Evolutionary conservation across 2,113 vertebrate genomes (phyloP).

Genomic region (Gambusia holbrooki): DNA sequence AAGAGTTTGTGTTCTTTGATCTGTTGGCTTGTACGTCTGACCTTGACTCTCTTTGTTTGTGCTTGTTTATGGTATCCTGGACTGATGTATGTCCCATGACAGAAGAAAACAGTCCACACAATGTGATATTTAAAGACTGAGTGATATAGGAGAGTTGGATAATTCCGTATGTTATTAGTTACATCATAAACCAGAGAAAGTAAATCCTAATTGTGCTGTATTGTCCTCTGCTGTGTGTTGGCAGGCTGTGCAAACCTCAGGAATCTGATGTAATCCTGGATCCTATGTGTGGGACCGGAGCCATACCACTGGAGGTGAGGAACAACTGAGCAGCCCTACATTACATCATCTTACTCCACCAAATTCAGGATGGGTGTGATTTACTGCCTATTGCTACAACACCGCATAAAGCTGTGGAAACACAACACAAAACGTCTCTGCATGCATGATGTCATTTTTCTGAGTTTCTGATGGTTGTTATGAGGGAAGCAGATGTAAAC

Average conservation of each 20-base stretch:
- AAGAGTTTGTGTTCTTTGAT: too few species aligned
- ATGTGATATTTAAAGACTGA: background rate
- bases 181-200: background rate
- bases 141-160: background rate
- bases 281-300: constrained; percentile 98
- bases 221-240: constrained; percentile 25
- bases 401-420: background rate
- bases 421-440: background rate
- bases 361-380: background rate
- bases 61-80: background rate
- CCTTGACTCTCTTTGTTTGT: background rate
- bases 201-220: background rate
- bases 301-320: constrained; percentile 95
- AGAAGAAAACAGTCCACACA: background rate
- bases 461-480: background rate
- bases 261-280: constrained; percentile 91
- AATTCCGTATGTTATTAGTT: background rate
- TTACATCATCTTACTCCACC: background rate
- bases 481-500: background rate
- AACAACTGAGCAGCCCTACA: background rate
- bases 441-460: background rate
- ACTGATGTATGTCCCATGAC: background rate
- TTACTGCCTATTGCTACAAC: background rate
- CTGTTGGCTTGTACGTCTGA: background rate
- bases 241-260: constrained; percentile 91